Evolutionary conservation across 2,113 vertebrate species (phyloP).

Genomic region (Micromys minutus): DNA sequence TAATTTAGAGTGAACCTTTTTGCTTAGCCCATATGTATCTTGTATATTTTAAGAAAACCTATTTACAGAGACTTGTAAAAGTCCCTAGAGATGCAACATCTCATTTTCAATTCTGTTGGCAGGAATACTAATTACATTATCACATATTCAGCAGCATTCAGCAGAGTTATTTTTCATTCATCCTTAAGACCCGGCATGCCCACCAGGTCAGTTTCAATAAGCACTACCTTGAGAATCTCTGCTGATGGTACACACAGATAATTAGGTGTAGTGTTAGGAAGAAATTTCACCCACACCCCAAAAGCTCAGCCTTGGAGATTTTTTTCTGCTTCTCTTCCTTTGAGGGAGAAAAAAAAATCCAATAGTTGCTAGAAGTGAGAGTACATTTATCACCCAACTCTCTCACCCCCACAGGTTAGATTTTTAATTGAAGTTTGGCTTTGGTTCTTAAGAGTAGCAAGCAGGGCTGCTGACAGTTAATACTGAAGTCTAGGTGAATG

Average conservation of each 20-base stretch:
- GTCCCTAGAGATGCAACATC: conserved; percentile 81
- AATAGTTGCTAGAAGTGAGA: conserved; percentile 51
- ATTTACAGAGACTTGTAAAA: conserved; percentile 76
- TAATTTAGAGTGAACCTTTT: conserved; percentile 79
- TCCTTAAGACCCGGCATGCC: conserved; percentile 82
- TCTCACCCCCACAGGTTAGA: conserved; percentile 22
- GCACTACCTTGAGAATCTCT: conserved; percentile 82
- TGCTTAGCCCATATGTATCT: conserved; percentile 79
- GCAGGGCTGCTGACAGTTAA: background rate
- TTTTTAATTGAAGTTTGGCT: conserved; percentile 62
- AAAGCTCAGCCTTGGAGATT: conserved; percentile 79
- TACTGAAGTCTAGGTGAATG: conserved; percentile 20
- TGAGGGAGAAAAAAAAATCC: conserved; percentile 76
- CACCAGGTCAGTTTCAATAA: conserved; percentile 85
- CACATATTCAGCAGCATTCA: conserved; percentile 86
- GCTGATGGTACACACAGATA: conserved; percentile 77
- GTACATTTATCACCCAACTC: conserved; percentile 63
- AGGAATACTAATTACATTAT: conserved; percentile 87
- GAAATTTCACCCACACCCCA: conserved; percentile 65
- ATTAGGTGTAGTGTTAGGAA: conserved; percentile 78
- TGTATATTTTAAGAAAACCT: conserved; percentile 74
- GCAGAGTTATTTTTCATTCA: conserved; percentile 87
- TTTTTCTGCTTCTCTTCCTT: conserved; percentile 67
- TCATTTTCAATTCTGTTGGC: conserved; percentile 85
- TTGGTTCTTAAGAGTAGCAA: conserved; percentile 25